Percentiles rank a stretch among this genome's conserved stretches.
Conservation (phyloP, 1,140 invertebrate species). For the Thaumetopoea pityocampa region DNA sequence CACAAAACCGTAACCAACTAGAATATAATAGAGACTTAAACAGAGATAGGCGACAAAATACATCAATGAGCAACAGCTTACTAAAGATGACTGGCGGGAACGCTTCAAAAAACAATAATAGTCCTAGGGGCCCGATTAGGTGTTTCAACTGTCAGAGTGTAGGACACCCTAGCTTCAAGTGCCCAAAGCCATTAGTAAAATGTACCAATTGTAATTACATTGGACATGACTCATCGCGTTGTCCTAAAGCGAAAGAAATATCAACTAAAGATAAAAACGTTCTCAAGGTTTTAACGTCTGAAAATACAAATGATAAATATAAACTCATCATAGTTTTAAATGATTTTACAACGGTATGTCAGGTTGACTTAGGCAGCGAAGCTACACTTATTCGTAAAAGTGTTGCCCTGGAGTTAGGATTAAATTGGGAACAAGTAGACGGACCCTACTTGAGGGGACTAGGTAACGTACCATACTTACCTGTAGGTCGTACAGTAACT, state of each 20-base stretch:
- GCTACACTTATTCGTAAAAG: slow-evolving; percentile 18
- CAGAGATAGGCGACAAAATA: too few relatives aligned
- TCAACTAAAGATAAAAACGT: slow-evolving; percentile 16
- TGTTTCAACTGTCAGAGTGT: slow-evolving; percentile 20
- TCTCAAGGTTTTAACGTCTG: slow-evolving; percentile 8
- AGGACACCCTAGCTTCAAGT: slow-evolving; percentile 22
- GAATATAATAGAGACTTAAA: neutral
- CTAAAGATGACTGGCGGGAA: neutral
- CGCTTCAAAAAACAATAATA: neutral
- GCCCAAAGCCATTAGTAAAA: slow-evolving; percentile 15
- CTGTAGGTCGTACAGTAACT: slow-evolving; percentile 4
- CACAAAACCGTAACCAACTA: neutral
- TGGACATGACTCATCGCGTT: slow-evolving; percentile 12
- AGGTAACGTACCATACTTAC: slow-evolving; percentile 20
- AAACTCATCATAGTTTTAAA: slow-evolving; percentile 19
- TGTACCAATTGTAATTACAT: slow-evolving; percentile 12
- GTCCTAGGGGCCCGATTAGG: neutral
- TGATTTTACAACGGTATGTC: neutral
- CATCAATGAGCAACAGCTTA: neutral
- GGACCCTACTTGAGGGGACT: slow-evolving; percentile 19
- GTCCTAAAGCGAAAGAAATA: neutral
- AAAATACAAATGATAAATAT: slow-evolving; percentile 17
- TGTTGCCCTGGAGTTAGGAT: slow-evolving; percentile 7
- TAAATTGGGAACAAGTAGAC: slow-evolving; percentile 12
- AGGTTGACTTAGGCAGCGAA: slow-evolving; percentile 24